Conservation (phyloP, 2,888 invertebrate species). For the Adelphocoris suturalis region DNA sequence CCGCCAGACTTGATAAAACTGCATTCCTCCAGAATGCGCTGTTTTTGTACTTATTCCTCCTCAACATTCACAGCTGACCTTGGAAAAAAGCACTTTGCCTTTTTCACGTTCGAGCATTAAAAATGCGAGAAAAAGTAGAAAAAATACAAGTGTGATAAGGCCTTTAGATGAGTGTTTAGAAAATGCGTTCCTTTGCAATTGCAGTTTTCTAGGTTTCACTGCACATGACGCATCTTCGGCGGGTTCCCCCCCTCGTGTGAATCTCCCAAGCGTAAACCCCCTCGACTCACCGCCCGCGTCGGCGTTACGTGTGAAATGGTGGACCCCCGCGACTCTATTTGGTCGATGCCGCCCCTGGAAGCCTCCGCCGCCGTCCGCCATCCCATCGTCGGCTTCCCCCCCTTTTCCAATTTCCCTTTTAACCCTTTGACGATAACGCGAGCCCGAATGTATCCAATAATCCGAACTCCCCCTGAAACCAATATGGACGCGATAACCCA, state of each 20-base stretch:
- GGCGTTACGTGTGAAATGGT: not conserved
- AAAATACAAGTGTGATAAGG: too few species aligned
- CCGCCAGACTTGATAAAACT: too few species aligned
- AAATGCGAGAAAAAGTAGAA: too few species aligned
- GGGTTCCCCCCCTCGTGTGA: not conserved
- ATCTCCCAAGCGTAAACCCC: not conserved
- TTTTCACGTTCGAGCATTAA: too few species aligned
- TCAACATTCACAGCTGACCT: too few species aligned
- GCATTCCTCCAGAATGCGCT: too few species aligned
- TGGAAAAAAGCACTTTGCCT: too few species aligned
- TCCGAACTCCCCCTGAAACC: not conserved
- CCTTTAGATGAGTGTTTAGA: too few species aligned
- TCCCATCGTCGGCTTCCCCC: not conserved
- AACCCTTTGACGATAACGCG: not conserved
- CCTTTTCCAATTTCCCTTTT: slow-evolving; percentile 9
- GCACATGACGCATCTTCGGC: not conserved
- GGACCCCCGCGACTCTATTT: slow-evolving; percentile 5
- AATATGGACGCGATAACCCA: not conserved
- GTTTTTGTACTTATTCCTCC: too few species aligned
- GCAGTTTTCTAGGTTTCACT: too few species aligned
- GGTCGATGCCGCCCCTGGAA: slow-evolving; percentile 9
- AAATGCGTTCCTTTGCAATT: too few species aligned
- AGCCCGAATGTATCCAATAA: not conserved
- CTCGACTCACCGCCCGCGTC: not conserved
- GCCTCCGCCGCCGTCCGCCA: not conserved